These are phyloP conservation scores for Holacanthus passer DNA, from an alignment of 2,113 vertebrate species.

Conservation along the genomic window DNA sequence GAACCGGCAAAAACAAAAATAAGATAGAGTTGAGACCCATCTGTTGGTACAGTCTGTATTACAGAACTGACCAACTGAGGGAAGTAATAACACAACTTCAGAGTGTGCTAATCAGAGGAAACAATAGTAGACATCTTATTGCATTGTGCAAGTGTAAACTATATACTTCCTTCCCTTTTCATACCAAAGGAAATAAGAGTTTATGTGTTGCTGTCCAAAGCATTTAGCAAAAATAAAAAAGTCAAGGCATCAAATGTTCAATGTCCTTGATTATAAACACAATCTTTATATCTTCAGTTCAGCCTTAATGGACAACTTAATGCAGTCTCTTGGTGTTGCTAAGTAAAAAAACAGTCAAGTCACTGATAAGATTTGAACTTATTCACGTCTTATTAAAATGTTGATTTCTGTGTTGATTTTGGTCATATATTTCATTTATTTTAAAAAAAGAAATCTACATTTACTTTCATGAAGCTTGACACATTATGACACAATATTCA, in stretches of 20 bases:
- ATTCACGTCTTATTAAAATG: background rate
- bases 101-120: background rate
- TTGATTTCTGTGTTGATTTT: background rate
- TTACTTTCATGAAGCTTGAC: background rate
- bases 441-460: background rate
- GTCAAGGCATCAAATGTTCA: background rate
- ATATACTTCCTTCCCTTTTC: background rate
- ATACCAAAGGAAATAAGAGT: background rate
- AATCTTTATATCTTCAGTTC: background rate
- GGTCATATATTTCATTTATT: background rate
- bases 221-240: background rate
- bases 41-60: background rate
- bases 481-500: slow-evolving; percentile 7
- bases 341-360: background rate
- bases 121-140: background rate
- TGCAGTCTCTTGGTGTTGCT: background rate
- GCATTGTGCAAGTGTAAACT: background rate
- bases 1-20: background rate
- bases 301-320: too few relatives aligned
- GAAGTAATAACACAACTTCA: slow-evolving; percentile 4
- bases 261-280: background rate
- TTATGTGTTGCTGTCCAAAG: background rate
- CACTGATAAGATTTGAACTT: too few relatives aligned
- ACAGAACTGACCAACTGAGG: slow-evolving; percentile 32
- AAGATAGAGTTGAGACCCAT: background rate